Evolutionary conservation across 2,888 invertebrate genomes (phyloP), one percentile per base, ranked within the genome.

Genomic region (Hedya salicella): DNA sequence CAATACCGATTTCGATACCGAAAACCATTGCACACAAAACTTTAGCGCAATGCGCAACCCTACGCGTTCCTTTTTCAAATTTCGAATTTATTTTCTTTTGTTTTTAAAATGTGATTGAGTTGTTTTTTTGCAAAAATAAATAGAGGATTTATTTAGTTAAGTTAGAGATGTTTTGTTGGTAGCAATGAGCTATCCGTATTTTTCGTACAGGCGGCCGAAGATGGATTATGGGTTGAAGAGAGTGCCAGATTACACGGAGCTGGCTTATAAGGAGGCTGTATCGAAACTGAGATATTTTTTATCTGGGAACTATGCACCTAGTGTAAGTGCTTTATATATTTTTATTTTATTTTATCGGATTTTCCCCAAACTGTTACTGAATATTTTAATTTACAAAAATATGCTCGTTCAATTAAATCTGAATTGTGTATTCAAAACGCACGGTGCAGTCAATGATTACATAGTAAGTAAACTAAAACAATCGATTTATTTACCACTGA

Each of bases 231-330:
- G 92, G 4, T 74, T 92, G 74, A 94, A 94, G 79, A 93, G 94
- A 74, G 92, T 95, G 53, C 95, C 95, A 57, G 96, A 97, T 86
- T 97, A 97, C 75, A 97, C 96, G 0, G 97, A 97, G 81, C 93
- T 95, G 75, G 96, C 96, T 5, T 97, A 97, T 78, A 95, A 96
- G 73, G 97, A 97, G 83, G 97, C 97, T 13, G 97, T 97, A 3
- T 95, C 95, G 0, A 95, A 96, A 69, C 87, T 97, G 56, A 94
- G 96, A 81, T 95, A 96, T 76, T 93, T 97, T 71, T 83, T 97
- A 68, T 95, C 96, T 0, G 96, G 96, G 72, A 96, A 96, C 70
- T 96, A 96, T 78, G 93, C 94, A 30, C 93, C 96, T 16, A 92
- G 91, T 72, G 93, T 93, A 72, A 92, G 93, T 90, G 74, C 6